Evolutionary conservation across 1,140 invertebrate species (phyloP).

Genomic region (Drosophila funebris): DNA sequence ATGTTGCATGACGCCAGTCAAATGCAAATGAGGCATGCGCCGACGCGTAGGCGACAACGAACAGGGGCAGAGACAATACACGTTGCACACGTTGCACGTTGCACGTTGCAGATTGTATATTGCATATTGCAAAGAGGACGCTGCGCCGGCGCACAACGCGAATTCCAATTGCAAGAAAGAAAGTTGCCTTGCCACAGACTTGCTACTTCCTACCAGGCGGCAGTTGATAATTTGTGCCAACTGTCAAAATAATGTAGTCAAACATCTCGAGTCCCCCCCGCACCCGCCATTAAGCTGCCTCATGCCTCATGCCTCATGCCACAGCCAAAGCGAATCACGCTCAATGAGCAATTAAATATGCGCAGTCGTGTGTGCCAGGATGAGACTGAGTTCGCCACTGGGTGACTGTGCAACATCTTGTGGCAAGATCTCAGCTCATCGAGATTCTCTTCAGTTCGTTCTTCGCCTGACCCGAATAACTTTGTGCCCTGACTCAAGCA

Average conservation of each 20-base stretch:
- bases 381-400: conserved; percentile 16
- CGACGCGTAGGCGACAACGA: conserved; percentile 62
- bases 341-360: conserved; percentile 79
- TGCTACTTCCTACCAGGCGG: conserved; percentile 1
- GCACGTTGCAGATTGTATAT: neutral
- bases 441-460: conserved; percentile 28
- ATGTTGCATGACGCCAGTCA: conserved; percentile 70
- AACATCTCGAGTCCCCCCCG: conserved; percentile 9
- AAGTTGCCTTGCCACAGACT: conserved; percentile 29
- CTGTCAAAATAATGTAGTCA: conserved; percentile 72
- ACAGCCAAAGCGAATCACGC: conserved; percentile 50
- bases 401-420: conserved; percentile 35
- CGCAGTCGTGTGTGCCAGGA: conserved; percentile 70
- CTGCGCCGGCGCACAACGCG: conserved; percentile 34
- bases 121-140: conserved; percentile 14
- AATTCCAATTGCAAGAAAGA: conserved; percentile 46
- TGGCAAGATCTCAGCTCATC: conserved; percentile 18
- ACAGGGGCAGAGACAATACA: conserved; percentile 17
- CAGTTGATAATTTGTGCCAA: conserved; percentile 69
- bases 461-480: conserved; percentile 61
- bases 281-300: neutral
- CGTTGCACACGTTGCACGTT: conserved; percentile 15
- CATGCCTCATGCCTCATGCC: neutral
- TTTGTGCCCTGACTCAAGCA: neutral
- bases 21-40: conserved; percentile 72